Evolutionary conservation across 1,140 invertebrate species (phyloP).

Genomic region (Planococcus citri): DNA sequence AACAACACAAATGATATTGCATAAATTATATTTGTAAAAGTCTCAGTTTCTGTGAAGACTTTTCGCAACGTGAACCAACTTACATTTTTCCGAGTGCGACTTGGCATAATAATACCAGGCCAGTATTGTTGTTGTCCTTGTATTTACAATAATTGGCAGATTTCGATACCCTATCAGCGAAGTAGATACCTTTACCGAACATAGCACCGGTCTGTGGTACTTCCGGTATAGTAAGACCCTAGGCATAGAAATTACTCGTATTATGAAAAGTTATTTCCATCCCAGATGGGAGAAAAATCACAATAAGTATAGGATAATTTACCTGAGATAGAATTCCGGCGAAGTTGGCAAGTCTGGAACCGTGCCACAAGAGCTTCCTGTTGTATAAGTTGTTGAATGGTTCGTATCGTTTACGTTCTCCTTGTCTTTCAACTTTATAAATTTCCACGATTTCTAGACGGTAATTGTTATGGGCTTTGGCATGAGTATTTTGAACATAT

Average conservation of each 20-base stretch:
- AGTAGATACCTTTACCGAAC: slow-evolving; percentile 95
- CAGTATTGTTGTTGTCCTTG: slow-evolving; percentile 50
- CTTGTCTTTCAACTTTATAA: slow-evolving; percentile 62
- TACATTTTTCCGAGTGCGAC: slow-evolving; percentile 89
- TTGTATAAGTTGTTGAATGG: slow-evolving; percentile 74
- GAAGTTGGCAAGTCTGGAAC: slow-evolving; percentile 86
- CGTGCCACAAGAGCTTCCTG: slow-evolving; percentile 88
- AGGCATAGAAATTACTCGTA: slow-evolving; percentile 30
- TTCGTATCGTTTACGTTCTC: slow-evolving; percentile 68
- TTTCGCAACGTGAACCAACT: slow-evolving; percentile 44
- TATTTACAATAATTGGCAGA: slow-evolving; percentile 95
- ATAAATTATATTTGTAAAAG: slow-evolving; percentile 13
- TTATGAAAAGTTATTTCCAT: background rate
- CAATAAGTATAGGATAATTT: slow-evolving; percentile 10
- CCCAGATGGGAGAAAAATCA: background rate
- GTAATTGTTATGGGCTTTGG: slow-evolving; percentile 64
- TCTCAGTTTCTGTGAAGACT: slow-evolving; percentile 23
- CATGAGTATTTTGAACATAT: slow-evolving; percentile 82
- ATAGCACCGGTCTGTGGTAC: slow-evolving; percentile 92
- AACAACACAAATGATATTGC: slow-evolving; percentile 7
- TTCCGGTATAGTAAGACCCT: slow-evolving; percentile 88
- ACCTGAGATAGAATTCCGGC: slow-evolving; percentile 87
- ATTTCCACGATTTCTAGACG: slow-evolving; percentile 55
- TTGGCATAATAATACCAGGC: slow-evolving; percentile 83
- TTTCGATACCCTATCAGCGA: slow-evolving; percentile 98